Evolutionary conservation across 2,888 invertebrate species (phyloP).

Genomic region (Hydriomena furcata): DNA sequence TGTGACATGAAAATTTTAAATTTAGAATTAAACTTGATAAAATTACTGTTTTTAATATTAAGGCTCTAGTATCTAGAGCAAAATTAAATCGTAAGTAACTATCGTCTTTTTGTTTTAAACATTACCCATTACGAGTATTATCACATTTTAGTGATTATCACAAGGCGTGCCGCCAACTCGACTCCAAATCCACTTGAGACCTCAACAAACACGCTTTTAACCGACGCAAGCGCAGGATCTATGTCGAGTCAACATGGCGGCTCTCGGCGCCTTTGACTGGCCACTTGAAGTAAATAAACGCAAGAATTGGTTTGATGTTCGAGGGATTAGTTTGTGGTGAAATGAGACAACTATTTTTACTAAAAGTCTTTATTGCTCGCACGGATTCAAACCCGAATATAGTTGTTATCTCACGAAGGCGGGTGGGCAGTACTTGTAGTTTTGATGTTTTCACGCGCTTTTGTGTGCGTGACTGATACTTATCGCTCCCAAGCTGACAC

Average conservation of each 20-base stretch:
- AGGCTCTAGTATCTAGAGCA: too few species aligned
- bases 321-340: constrained; percentile 23
- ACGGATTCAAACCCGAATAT: too few species aligned
- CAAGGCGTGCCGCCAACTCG: constrained; percentile 21
- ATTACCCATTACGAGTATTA: constrained; percentile 14
- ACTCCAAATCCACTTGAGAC: constrained; percentile 27
- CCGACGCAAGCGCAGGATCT: constrained; percentile 26
- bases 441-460: too few species aligned
- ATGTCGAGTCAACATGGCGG: constrained; percentile 36
- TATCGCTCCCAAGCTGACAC: too few species aligned
- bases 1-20: too few species aligned
- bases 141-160: constrained; percentile 27
- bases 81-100: too few species aligned
- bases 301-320: constrained; percentile 25
- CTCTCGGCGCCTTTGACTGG: constrained; percentile 29
- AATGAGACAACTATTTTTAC: constrained; percentile 29
- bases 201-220: constrained; percentile 29
- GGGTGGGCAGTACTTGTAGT: too few species aligned
- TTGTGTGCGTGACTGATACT: too few species aligned
- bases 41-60: too few species aligned
- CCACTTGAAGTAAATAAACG: constrained; percentile 25
- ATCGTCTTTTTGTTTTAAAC: background rate
- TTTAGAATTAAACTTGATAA: too few species aligned
- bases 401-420: too few species aligned
- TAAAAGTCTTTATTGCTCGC: too few species aligned